Evolutionary conservation across 1,140 invertebrate species (phyloP), one percentile per base, ranked within the genome.

Genomic region (Macrobrachium nipponense): DNA sequence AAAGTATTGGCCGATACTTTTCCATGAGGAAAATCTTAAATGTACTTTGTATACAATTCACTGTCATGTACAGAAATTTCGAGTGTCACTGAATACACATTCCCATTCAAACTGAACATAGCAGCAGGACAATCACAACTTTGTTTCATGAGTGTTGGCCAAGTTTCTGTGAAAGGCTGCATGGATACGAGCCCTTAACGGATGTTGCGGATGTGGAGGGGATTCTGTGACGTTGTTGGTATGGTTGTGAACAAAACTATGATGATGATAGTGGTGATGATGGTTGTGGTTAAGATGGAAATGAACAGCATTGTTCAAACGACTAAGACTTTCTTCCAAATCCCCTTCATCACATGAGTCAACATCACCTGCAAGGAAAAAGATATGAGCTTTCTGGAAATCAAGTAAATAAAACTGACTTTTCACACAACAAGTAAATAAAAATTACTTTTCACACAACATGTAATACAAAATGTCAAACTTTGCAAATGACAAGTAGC

Each of bases 271-370:
- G 68, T 86, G 78, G 36, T 86, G 84, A 59, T 82, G 70, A 59
- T 86, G 84, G 51, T 80, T 86, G 68, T 86, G 84, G 70, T 86
- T 86, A 23, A 86, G 77, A 43, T 86, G 84, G 70, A 86, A 86
- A 43, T 80, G 84, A 43, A 86, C 77, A 27, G 84, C 68, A 51
- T 86, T 86, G 84, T 80, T 80, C 17, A 80, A 78, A 44, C 77
- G 84, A 17, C 76, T 72, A 6, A 86, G 20, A 51, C 77, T 80
- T 58, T 86, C 77, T 3, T 80, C 84, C 36, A 86, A 58, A 59
- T 86, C 84, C 15, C 84, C 84, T 17, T 86, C 84, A 62, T 86
- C 84, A 27, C 84, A 86, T 17, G 84, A 86, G 27, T 86, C 84
- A n/a, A 86, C 84, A 75, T 86, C 84, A 64, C 84, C 84, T 86